Evolutionary conservation across 2,888 invertebrate genomes (phyloP), one percentile per base, ranked within the genome.

Genomic region (Drosophila limbata): DNA sequence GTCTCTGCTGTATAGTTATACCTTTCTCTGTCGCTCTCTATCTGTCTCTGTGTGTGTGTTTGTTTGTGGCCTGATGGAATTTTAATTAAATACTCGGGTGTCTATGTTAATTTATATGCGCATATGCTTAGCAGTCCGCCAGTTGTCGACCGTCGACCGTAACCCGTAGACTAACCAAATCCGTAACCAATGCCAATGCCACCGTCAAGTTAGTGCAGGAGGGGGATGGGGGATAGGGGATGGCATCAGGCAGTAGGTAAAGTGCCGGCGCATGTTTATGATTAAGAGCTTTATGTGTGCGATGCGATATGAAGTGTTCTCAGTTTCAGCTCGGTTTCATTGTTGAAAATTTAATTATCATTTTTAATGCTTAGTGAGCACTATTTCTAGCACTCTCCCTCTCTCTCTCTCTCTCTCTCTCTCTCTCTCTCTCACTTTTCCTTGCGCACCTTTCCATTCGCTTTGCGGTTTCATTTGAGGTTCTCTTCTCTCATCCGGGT

Each of bases 291-390:
- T 77, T 82, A 73, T 70, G 42, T 66, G 28, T 28, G 28, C 21
- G 21, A 21, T 21, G 21, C 4, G 65, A 56, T 64, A 59, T 74
- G 60, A 42, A 51, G 63, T 60, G 21, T 21, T 21, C 21, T 21
- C 21, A 25, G 25, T 69, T 59, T 79, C 64, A 67, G 51, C 85
- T 81, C 62, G 64, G 69, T 84, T 78, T 85, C 90, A 82, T 86
- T 85, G 89, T 90, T 83, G 75, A 86, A 88, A 85, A 81, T 90
- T 90, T 85, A 84, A 85, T 79, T 85, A 85, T 88, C 88, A 84
- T 85, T 80, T 81, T 85, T 87, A 84, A 80, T 88, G 77, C 83
- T 83, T 90, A 88, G 89, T 87, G 78, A 82, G 88, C 85, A 85
- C 89, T 88, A 88, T 88, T 88, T 60, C 68, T 66, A 71, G 69